Evolutionary conservation across 2,888 invertebrate genomes (phyloP).

Genomic region (Phrixothrix hirtus): DNA sequence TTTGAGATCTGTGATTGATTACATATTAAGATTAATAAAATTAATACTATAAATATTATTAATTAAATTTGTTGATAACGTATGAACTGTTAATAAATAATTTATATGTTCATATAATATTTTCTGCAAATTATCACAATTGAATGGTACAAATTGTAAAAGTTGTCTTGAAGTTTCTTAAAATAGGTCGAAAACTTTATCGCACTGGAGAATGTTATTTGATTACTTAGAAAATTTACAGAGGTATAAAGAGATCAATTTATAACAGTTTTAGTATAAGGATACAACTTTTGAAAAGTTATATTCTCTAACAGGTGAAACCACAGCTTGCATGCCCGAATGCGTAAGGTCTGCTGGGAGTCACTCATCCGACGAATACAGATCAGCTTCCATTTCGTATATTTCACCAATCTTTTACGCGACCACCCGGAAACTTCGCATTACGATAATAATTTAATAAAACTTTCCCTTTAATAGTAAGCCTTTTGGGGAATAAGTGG

Average conservation of each 20-base stretch:
- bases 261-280: conserved; percentile 18
- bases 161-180: too few relatives aligned
- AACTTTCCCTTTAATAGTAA: conserved; percentile 33
- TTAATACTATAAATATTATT: too few relatives aligned
- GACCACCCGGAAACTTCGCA: conserved; percentile 28
- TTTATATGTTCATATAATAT: too few relatives aligned
- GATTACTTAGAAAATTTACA: conserved; percentile 11
- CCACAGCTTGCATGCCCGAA: conserved; percentile 28
- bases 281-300: conserved; percentile 26
- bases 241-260: conserved; percentile 24
- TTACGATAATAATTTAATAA: conserved; percentile 38
- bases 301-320: conserved; percentile 31
- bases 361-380: conserved; percentile 30
- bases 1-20: too few relatives aligned
- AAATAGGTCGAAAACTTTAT: too few relatives aligned
- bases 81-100: too few relatives aligned
- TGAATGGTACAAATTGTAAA: too few relatives aligned
- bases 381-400: conserved; percentile 28
- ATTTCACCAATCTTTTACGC: conserved; percentile 26
- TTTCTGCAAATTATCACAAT: too few relatives aligned
- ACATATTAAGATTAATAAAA: too few relatives aligned
- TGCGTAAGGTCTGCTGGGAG: conserved; percentile 27
- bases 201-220: conserved; percentile 6
- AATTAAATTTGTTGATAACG: too few relatives aligned
- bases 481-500: conserved; percentile 33